Conservation (phyloP, 2,888 invertebrate species). For the Netelia fuscicornis region DNA sequence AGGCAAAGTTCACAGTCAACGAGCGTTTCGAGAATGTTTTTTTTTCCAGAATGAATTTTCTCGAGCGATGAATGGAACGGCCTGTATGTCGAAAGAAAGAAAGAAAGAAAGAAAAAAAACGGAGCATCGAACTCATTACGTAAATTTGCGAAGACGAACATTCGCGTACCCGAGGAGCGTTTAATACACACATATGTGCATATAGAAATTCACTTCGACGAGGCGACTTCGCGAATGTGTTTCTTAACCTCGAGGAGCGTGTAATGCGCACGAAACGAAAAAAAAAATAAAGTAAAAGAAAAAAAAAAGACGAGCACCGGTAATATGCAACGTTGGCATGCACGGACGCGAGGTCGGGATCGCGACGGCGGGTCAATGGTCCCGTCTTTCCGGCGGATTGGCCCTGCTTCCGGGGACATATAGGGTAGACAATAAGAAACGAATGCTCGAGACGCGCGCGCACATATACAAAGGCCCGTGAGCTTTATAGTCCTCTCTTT, state of each 20-base stretch:
- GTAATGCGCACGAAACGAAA: not conserved
- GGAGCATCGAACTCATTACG: slow-evolving; percentile 17
- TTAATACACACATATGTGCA: not conserved
- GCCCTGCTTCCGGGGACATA: slow-evolving; percentile 85
- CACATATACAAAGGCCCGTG: slow-evolving; percentile 52
- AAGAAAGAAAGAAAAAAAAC: not conserved
- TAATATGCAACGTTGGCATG: slow-evolving; percentile 82
- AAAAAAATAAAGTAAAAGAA: slow-evolving; percentile 20
- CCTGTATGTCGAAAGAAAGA: not conserved
- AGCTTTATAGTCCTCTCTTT: slow-evolving; percentile 52
- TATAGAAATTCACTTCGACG: not conserved
- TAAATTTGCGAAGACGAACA: not conserved
- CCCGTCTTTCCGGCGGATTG: slow-evolving; percentile 84
- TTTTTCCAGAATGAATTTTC: slow-evolving; percentile 15
- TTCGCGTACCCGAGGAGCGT: not conserved
- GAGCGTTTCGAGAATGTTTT: not conserved
- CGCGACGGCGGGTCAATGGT: slow-evolving; percentile 83
- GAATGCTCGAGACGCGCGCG: slow-evolving; percentile 61
- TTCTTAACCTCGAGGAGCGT: not conserved
- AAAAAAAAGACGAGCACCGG: slow-evolving; percentile 71
- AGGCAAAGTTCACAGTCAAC: slow-evolving; percentile 23
- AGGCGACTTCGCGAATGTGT: not conserved
- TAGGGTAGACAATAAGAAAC: slow-evolving; percentile 84
- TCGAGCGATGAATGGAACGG: not conserved
- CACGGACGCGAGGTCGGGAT: slow-evolving; percentile 82